phyloP scores from a whole-genome alignment of 2,888 invertebrate genomes.

The Zhengitettix transpicula region DNA sequence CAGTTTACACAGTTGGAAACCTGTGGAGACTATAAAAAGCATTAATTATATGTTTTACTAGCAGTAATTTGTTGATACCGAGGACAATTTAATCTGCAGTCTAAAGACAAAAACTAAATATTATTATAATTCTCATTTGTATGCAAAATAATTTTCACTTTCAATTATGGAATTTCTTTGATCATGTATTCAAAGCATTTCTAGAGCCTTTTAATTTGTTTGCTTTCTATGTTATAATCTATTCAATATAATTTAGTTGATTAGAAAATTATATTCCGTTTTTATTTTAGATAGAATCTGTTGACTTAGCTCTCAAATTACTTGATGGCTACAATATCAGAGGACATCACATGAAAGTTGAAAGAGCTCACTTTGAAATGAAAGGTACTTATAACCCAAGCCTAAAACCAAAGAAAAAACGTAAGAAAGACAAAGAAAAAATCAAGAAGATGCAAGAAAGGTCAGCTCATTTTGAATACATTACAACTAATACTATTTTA shows the following conservation, averaged over 20 bases:
- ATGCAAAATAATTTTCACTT: too few species aligned
- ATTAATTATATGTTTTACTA: too few species aligned
- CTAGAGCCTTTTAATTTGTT: too few species aligned
- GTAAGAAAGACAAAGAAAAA: conserved; percentile 73
- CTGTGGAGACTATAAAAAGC: too few species aligned
- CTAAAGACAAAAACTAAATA: too few species aligned
- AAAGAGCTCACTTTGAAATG: conserved; percentile 84
- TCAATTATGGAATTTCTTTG: too few species aligned
- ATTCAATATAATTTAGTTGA: neutral
- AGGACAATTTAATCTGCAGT: too few species aligned
- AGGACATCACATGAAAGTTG: conserved; percentile 70
- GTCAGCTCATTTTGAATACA: conserved; percentile 25
- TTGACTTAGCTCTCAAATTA: conserved; percentile 77
- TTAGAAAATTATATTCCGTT: too few species aligned
- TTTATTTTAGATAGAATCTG: conserved; percentile 61
- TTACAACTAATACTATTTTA: neutral
- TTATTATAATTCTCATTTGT: too few species aligned
- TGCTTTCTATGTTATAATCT: neutral
- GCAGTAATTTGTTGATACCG: too few species aligned
- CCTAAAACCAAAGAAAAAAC: conserved; percentile 77
- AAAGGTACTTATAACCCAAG: conserved; percentile 86
- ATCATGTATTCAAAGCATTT: too few species aligned
- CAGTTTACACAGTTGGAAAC: too few species aligned
- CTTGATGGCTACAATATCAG: conserved; percentile 73
- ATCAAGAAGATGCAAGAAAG: conserved; percentile 83